phyloP scores from a whole-genome alignment of 2,113 vertebrate genomes.

The Prunella himalayana region DNA sequence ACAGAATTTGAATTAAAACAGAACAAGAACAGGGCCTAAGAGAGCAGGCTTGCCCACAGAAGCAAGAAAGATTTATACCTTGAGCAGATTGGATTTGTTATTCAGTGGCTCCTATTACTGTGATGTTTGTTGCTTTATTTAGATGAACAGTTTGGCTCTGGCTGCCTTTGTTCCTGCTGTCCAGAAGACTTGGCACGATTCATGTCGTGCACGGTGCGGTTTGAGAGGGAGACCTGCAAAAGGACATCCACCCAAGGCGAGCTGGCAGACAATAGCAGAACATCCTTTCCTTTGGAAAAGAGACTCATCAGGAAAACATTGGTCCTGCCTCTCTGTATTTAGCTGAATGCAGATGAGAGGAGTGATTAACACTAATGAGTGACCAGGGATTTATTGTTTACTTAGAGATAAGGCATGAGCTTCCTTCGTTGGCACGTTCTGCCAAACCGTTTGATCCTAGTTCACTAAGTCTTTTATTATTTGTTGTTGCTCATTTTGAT shows the following conservation, averaged over 20 bases:
- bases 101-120: neutral
- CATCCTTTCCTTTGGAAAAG: slow-evolving; percentile 63
- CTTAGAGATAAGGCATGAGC: slow-evolving; percentile 71
- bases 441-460: slow-evolving; percentile 47
- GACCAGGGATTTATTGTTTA: slow-evolving; percentile 77
- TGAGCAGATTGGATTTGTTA: neutral
- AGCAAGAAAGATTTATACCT: neutral
- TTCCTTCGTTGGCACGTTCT: slow-evolving; percentile 70
- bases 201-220: rapidly evolving
- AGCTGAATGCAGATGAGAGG: slow-evolving; percentile 77
- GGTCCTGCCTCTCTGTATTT: slow-evolving; percentile 61
- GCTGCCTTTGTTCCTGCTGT: neutral
- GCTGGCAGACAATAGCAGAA: slow-evolving; percentile 45
- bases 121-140: slow-evolving; percentile 37
- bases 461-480: slow-evolving; percentile 36
- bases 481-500: neutral
- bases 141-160: neutral
- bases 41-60: neutral
- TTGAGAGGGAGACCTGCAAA: neutral
- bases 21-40: neutral
- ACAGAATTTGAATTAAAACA: neutral
- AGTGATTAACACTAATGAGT: slow-evolving; percentile 76
- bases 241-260: slow-evolving; percentile 15
- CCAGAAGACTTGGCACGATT: neutral
- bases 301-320: neutral